Conservation (phyloP, 2,797 vertebrate species). For the Enteromius thamalakanensis region DNA sequence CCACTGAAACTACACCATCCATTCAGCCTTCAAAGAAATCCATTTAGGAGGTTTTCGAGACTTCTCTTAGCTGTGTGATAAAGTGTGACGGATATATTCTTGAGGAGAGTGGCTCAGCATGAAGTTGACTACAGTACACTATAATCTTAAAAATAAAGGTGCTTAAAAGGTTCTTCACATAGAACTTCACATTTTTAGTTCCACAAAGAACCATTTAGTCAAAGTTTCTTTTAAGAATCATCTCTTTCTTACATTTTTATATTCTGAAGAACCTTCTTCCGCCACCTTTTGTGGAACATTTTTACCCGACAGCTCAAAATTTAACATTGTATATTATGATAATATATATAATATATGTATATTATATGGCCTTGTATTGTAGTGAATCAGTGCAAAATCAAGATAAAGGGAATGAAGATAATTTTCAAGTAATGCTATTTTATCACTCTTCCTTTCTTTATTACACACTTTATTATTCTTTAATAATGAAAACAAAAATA, state of each 20-base stretch:
- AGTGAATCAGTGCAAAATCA: not conserved
- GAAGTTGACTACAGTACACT: not conserved
- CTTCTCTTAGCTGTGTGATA: conserved; percentile 7
- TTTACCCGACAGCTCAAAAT: not conserved
- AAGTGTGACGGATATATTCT: not conserved
- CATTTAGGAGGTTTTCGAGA: conserved; percentile 15
- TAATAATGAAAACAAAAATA: not conserved
- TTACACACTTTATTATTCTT: not conserved
- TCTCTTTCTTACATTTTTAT: no score
- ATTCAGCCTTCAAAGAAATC: not conserved
- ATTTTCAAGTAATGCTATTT: not conserved
- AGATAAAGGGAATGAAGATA: not conserved
- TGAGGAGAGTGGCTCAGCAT: not conserved
- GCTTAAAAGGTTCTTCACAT: no score
- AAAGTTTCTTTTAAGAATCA: no score
- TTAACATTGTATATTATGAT: not conserved
- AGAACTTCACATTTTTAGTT: no score
- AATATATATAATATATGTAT: no score
- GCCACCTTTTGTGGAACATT: not conserved
- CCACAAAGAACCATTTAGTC: no score
- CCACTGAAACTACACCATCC: conserved; percentile 30
- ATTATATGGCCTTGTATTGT: not conserved
- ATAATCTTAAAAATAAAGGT: no score
- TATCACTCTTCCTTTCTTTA: not conserved
- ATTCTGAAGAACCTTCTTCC: no score